phyloP scores from a whole-genome alignment of 2,113 vertebrate genomes.

The Onychostoma macrolepis region DNA sequence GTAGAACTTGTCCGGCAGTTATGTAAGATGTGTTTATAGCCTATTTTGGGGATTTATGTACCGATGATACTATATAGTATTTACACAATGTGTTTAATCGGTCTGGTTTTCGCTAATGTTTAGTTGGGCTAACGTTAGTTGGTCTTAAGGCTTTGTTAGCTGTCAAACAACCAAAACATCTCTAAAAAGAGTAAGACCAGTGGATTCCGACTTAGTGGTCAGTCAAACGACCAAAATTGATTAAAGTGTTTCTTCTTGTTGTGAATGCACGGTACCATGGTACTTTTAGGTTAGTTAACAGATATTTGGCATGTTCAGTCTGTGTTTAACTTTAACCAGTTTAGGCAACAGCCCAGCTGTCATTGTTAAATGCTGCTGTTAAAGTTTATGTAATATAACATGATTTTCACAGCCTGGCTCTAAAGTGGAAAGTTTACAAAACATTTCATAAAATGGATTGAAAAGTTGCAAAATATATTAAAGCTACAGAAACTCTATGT shows the following conservation, averaged over 20 bases:
- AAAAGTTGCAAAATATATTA: background rate
- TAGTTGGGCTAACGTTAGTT: background rate
- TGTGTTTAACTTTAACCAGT: background rate
- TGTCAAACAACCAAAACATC: background rate
- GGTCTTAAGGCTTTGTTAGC: background rate
- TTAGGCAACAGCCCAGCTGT: background rate
- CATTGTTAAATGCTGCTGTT: background rate
- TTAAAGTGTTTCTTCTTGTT: background rate
- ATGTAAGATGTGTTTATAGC: background rate
- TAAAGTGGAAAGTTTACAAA: background rate
- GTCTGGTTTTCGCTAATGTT: background rate
- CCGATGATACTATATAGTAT: background rate
- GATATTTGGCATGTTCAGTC: background rate
- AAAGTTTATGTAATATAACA: background rate
- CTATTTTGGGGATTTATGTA: background rate
- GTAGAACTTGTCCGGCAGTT: background rate
- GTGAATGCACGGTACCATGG: background rate
- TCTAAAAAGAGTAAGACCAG: background rate
- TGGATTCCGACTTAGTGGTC: background rate
- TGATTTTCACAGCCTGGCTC: background rate
- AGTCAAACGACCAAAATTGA: background rate
- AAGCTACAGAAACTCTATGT: background rate
- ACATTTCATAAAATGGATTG: background rate
- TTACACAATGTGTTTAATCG: background rate
- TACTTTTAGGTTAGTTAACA: background rate